Percentiles rank a stretch among this genome's conserved stretches.
Evolutionary conservation across 2,888 invertebrate genomes (phyloP).

Genomic region (Pantelozetes paolii): DNA sequence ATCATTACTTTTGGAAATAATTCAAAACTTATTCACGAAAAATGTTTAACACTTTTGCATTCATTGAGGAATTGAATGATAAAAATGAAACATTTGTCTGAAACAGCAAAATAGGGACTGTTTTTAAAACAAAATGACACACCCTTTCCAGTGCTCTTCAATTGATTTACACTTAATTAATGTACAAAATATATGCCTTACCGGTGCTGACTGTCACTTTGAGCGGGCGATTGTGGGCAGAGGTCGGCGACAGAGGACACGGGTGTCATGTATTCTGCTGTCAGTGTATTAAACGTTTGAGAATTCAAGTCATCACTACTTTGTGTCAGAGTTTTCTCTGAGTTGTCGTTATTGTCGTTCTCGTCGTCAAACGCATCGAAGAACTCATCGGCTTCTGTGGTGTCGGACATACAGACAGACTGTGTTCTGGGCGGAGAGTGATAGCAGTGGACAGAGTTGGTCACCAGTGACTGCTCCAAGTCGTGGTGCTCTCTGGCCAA

Average conservation of each 20-base stretch:
- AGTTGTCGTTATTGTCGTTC: conserved; percentile 38
- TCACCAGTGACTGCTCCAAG: conserved; percentile 62
- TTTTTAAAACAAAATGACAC: no score
- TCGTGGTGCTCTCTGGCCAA: conserved; percentile 66
- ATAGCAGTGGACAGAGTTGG: conserved; percentile 37
- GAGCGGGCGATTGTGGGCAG: not conserved
- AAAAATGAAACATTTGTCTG: no score
- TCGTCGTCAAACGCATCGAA: conserved; percentile 49
- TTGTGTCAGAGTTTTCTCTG: not conserved
- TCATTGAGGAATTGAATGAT: no score
- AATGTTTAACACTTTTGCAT: no score
- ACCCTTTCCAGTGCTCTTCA: no score
- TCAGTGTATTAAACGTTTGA: not conserved
- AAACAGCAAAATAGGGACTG: no score
- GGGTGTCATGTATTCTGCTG: conserved; percentile 1
- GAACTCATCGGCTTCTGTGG: conserved; percentile 49
- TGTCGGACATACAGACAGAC: conserved; percentile 47
- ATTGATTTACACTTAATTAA: no score
- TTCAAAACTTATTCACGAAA: no score
- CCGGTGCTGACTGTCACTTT: not conserved
- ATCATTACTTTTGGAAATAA: no score
- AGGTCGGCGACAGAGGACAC: not conserved
- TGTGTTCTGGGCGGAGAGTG: conserved; percentile 46
- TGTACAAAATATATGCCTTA: not conserved
- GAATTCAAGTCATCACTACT: conserved; percentile 6